Percentiles rank a stretch among this genome's conserved stretches.
Conservation (phyloP, 1,140 invertebrate species). For the Phenacoccus solenopsis region DNA sequence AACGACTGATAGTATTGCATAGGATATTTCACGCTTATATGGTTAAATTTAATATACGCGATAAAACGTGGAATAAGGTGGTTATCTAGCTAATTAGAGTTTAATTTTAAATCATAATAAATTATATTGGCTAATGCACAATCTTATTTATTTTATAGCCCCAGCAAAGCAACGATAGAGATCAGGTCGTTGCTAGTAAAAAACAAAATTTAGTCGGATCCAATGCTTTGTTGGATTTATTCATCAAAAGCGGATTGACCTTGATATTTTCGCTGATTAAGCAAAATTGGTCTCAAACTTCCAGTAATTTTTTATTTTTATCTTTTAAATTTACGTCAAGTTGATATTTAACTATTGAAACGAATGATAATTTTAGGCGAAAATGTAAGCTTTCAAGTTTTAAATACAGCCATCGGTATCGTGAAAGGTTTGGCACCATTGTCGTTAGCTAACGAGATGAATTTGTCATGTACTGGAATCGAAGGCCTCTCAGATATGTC, state of each 20-base stretch:
- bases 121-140: too few species aligned
- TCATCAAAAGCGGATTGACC: conserved; percentile 47
- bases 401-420: conserved; percentile 44
- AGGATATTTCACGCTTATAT: conserved; percentile 45
- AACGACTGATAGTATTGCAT: conserved; percentile 45
- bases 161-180: background rate
- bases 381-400: conserved; percentile 33
- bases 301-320: conserved; percentile 19
- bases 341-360: background rate
- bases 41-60: conserved; percentile 38
- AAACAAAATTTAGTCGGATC: conserved; percentile 32
- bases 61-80: conserved; percentile 11
- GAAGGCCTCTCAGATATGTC: conserved; percentile 42
- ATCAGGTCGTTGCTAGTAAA: background rate
- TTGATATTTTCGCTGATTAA: conserved; percentile 45
- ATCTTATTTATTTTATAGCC: background rate
- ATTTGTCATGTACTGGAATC: conserved; percentile 42
- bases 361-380: conserved; percentile 9
- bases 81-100: background rate
- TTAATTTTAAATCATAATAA: background rate
- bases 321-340: background rate
- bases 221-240: conserved; percentile 48
- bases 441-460: conserved; percentile 45
- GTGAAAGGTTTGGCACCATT: conserved; percentile 43
- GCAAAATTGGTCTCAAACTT: conserved; percentile 42